Conservation (phyloP, 1,140 invertebrate species). For the Drosophila bipectinata region DNA sequence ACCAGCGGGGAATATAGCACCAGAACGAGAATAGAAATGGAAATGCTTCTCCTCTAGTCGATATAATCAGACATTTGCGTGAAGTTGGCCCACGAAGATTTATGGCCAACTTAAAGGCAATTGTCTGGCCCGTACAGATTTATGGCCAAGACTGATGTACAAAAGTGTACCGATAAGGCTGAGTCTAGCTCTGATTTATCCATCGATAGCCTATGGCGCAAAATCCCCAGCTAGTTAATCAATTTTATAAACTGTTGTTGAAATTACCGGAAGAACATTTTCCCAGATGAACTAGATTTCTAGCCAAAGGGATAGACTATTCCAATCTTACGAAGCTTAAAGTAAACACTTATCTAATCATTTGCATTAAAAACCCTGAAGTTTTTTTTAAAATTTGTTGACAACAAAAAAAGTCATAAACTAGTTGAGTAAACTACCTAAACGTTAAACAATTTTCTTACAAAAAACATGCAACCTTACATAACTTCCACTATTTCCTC, state of each 20-base stretch:
- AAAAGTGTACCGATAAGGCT: conserved; percentile 25
- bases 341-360: background rate
- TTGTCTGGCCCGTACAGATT: conserved; percentile 57
- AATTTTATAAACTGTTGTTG: conserved; percentile 10
- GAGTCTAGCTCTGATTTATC: conserved; percentile 58
- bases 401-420: too few species aligned
- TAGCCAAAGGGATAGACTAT: background rate
- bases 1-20: conserved; percentile 15
- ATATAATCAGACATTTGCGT: conserved; percentile 49
- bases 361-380: too few species aligned
- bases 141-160: conserved; percentile 44
- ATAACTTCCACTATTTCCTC: too few species aligned
- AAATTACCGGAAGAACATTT: conserved; percentile 2
- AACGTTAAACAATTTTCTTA: too few species aligned
- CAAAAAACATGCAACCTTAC: too few species aligned
- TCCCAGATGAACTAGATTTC: too few species aligned
- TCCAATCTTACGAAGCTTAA: background rate
- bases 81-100: conserved; percentile 55
- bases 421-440: too few species aligned
- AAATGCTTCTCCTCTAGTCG: conserved; percentile 5
- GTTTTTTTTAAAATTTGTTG: too few species aligned
- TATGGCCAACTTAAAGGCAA: conserved; percentile 59
- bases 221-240: conserved; percentile 8
- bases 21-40: background rate
- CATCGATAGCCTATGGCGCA: conserved; percentile 11